A percentile compares a stretch with the other conserved stretches of the same genome.
Evolutionary conservation across 2,797 vertebrate species (phyloP).

Genomic region (Australoheros facetus): DNA sequence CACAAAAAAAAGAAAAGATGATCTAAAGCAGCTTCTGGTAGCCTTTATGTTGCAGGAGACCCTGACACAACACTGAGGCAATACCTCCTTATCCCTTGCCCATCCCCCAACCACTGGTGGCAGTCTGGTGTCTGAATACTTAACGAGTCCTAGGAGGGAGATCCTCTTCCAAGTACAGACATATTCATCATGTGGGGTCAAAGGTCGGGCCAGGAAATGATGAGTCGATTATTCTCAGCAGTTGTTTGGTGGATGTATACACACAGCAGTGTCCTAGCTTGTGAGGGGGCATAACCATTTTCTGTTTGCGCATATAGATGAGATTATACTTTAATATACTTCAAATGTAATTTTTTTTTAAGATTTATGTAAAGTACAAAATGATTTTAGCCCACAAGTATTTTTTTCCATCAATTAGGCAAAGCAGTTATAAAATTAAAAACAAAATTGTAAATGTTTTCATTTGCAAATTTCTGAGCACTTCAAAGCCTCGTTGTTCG

Average conservation of each 20-base stretch:
- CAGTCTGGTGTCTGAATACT: conserved; percentile 54
- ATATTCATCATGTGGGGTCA: conserved; percentile 72
- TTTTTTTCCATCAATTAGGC: neutral
- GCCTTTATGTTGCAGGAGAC: conserved; percentile 17
- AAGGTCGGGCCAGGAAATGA: conserved; percentile 59
- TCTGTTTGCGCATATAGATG: neutral
- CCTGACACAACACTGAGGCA: conserved; percentile 47
- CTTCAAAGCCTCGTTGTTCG: neutral
- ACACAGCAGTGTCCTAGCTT: neutral
- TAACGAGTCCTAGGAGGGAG: conserved; percentile 59
- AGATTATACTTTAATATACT: neutral
- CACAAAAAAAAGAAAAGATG: conserved; percentile 18
- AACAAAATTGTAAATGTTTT: neutral
- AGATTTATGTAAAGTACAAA: neutral
- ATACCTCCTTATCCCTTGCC: conserved; percentile 27
- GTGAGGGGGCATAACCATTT: neutral
- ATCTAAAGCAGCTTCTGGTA: conserved; percentile 2
- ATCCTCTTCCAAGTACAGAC: conserved; percentile 53
- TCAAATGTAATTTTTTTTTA: neutral
- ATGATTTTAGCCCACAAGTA: too few species aligned
- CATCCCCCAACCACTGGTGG: conserved; percentile 56
- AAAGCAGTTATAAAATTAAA: neutral
- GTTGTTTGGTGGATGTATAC: neutral
- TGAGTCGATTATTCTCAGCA: conserved; percentile 61
- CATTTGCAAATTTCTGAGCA: neutral